A percentile compares a stretch with the other conserved stretches of the same genome.
phyloP scores from a whole-genome alignment of 2,888 invertebrate genomes.

The Pyrrhopygopsis socrates region DNA sequence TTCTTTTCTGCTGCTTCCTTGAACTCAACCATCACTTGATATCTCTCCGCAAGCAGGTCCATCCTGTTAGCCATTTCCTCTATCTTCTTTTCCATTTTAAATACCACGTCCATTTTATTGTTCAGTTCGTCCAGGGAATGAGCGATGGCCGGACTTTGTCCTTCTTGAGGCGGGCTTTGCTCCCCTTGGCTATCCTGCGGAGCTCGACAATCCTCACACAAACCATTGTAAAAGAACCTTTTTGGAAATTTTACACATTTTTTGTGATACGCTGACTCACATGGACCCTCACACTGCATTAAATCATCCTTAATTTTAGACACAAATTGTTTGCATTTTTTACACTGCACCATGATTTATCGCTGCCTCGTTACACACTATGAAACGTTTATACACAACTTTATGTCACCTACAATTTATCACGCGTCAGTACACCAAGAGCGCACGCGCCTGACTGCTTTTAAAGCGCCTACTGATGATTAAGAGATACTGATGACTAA shows the following conservation, averaged over 20 bases:
- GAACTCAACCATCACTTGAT: conserved; percentile 50
- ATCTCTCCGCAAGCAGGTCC: conserved; percentile 56
- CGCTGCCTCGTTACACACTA: too few relatives aligned
- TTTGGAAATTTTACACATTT: conserved; percentile 5
- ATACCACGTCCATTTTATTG: conserved; percentile 60
- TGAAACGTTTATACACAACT: background rate
- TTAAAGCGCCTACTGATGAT: too few relatives aligned
- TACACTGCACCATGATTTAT: conserved; percentile 10
- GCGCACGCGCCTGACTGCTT: background rate
- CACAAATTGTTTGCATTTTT: background rate
- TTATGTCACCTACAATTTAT: background rate
- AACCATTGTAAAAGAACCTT: background rate
- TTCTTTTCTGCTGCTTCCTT: conserved; percentile 62
- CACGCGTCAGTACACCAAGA: background rate
- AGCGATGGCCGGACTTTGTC: background rate
- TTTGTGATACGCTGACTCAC: background rate
- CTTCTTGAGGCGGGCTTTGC: background rate
- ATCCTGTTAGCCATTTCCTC: conserved; percentile 46
- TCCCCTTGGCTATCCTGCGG: background rate
- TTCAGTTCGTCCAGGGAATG: conserved; percentile 30
- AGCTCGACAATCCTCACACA: conserved; percentile 4
- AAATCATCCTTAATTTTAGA: background rate
- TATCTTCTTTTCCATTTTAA: conserved; percentile 51
- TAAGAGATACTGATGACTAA: too few relatives aligned
- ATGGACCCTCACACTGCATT: background rate